Base-by-base conservation (phyloP, 1,140 invertebrate species). In the Coelopa frigida region DNA sequence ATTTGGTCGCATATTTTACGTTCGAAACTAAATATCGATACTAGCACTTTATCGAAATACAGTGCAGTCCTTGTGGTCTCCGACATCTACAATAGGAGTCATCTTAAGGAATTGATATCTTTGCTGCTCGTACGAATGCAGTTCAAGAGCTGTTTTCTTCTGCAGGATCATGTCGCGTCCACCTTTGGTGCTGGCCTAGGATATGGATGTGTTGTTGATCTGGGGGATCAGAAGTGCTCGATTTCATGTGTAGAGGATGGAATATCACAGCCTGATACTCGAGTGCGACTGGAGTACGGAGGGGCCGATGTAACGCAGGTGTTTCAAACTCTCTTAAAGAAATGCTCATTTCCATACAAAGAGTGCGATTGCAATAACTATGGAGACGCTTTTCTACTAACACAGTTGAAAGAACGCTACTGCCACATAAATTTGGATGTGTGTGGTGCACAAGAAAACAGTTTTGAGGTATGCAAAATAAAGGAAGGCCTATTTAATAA, bases 241-340 rank as follows among this genome's bases (percentile, higher is more conserved):
- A 84, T 97, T 12, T 94, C 89, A 10, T 98, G 94, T 74, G 90
- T 96, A 3, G 93, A 97, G 73, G 93, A 97, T 77, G 92, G 90
- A 11, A 89, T 96, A 44, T 95, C 91, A 37, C 87, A 93, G 58
- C 80, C 84, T 60, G 84, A 85, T 40, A 93, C 92, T 0, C 76
- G 92, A 60, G 78, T 89, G 37, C 68, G 82, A 41, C 77, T 94
- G 73, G 86, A 91, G 52, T 94, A 92, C 70, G 93, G 93, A 10
- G 89, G 90, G 7, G 84, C 83, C 24, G 91, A 95, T 73, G 84
- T 94, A 0, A 86, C 87, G 3, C 85, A 91, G 61, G 80, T 85
- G 10, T 83, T 94, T 50, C 83, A 83, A 45, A 92, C 87, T 83
- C 72, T 96, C 38, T 72, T 95, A 18, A 82, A 86, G 54, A 90